Evolutionary conservation across 2,113 vertebrate species (phyloP).

Genomic region (Lagopus muta): DNA sequence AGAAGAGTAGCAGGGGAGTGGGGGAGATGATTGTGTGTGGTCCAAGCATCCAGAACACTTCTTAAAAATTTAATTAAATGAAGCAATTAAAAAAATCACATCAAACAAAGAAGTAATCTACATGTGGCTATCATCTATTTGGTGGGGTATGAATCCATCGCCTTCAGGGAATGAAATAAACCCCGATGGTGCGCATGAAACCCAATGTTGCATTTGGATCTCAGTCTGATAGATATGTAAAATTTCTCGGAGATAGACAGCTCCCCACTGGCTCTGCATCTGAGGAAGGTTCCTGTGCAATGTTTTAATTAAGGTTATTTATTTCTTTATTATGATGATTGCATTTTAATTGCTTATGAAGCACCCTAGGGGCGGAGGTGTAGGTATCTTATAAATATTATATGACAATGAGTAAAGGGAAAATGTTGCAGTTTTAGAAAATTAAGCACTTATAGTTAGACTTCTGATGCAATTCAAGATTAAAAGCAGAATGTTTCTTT

Average conservation of each 20-base stretch:
- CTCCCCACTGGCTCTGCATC: slow-evolving; percentile 51
- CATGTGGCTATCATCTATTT: neutral
- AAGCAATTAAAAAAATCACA: neutral
- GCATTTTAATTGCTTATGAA: slow-evolving; percentile 66
- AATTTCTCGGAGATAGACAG: slow-evolving; percentile 62
- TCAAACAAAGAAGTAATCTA: neutral
- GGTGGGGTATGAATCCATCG: neutral
- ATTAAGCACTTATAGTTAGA: neutral
- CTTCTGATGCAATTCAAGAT: neutral
- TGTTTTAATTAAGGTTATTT: slow-evolving; percentile 78
- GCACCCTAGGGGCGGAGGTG: slow-evolving; percentile 41
- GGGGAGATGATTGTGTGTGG: neutral
- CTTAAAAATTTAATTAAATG: neutral
- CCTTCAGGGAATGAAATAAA: neutral
- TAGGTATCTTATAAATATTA: slow-evolving; percentile 48
- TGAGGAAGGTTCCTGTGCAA: slow-evolving; percentile 54
- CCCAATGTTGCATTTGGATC: neutral
- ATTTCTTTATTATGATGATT: slow-evolving; percentile 74
- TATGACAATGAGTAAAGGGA: neutral
- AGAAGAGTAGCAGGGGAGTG: neutral
- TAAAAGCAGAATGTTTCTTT: slow-evolving; percentile 10
- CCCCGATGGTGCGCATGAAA: slow-evolving; percentile 11
- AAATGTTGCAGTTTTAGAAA: neutral
- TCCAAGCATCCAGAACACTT: neutral
- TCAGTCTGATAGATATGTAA: slow-evolving; percentile 60